These are phyloP conservation scores for Thamnophis sirtalis DNA, from an alignment of 2,113 vertebrate species.

Conservation along the genomic window DNA sequence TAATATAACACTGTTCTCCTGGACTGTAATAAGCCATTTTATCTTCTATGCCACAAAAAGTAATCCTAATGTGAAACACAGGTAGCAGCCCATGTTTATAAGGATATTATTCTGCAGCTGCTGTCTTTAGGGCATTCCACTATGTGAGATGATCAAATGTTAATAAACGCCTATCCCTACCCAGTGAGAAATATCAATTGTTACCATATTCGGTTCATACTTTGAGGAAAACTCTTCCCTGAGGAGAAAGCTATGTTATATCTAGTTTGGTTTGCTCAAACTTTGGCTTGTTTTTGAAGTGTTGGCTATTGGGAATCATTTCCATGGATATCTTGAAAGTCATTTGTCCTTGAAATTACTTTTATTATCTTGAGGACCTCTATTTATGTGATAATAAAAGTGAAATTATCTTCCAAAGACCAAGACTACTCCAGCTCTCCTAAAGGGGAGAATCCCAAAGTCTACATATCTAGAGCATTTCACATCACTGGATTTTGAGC, in stretches of 20 bases:
- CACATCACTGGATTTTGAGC: not conserved
- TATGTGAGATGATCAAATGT: not conserved
- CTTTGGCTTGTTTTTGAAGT: not conserved
- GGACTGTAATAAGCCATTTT: not conserved
- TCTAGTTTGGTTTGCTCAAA: not conserved
- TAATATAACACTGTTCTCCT: not conserved
- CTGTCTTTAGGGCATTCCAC: not conserved
- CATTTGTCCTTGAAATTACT: not conserved
- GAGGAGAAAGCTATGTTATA: not conserved
- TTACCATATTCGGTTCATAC: not conserved
- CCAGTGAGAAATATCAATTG: not conserved
- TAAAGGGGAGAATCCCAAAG: not conserved
- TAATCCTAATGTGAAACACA: not conserved
- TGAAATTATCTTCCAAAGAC: not conserved
- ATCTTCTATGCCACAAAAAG: not conserved
- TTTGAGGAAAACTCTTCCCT: not conserved
- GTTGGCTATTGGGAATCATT: not conserved
- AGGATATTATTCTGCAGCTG: not conserved
- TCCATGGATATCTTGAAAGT: not conserved
- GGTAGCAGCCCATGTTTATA: not conserved
- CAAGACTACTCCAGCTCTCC: not conserved
- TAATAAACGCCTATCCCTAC: not conserved
- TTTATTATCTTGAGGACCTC: not conserved
- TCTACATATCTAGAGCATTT: not conserved
- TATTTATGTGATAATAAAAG: not conserved